Conservation (phyloP, 2,888 invertebrate species). For the Perizoma flavofasciatum region DNA sequence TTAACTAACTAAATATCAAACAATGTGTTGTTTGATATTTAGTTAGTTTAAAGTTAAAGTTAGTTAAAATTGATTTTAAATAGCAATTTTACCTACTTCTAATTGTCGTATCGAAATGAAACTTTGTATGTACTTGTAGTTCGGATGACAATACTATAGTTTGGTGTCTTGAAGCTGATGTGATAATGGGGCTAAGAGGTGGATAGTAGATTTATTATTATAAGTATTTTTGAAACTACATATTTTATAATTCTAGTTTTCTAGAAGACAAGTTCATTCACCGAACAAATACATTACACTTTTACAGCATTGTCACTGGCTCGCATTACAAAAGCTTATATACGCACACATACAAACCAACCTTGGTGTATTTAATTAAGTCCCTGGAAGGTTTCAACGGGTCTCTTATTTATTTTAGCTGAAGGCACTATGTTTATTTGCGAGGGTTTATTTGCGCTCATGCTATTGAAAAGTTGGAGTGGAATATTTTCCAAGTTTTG, state of each 20-base stretch:
- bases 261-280: conserved; percentile 2
- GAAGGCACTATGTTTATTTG: conserved; percentile 51
- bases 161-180: too few species aligned
- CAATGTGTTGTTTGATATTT: too few species aligned
- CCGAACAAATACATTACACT: conserved; percentile 7
- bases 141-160: too few species aligned
- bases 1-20: too few species aligned
- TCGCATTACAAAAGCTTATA: conserved; percentile 26
- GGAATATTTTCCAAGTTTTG: conserved; percentile 38
- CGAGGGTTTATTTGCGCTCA: conserved; percentile 49
- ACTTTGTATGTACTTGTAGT: too few species aligned
- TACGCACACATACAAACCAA: conserved; percentile 37
- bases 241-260: too few species aligned
- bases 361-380: conserved; percentile 54
- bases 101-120: too few species aligned
- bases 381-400: conserved; percentile 45
- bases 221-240: too few species aligned
- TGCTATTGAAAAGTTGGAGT: conserved; percentile 49
- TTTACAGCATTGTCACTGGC: conserved; percentile 17
- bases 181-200: too few species aligned
- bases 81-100: too few species aligned
- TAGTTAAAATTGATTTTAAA: too few species aligned
- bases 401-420: conserved; percentile 53
- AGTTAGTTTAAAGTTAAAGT: too few species aligned
- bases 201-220: neutral